phyloP scores from a whole-genome alignment of 2,113 vertebrate species.

The Myrmophylax atrothorax region DNA sequence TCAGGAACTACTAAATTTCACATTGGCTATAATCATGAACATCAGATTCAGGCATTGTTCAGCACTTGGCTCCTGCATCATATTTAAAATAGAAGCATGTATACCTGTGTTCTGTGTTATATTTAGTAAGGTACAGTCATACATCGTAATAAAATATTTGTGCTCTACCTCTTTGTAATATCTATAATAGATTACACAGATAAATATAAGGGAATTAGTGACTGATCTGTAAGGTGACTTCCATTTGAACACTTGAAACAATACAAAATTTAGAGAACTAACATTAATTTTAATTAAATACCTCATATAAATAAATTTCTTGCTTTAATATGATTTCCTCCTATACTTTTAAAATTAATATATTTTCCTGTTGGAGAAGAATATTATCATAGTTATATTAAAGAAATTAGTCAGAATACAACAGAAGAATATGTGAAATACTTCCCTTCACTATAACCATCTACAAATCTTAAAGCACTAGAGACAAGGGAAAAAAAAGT shows the following conservation, averaged over 20 bases:
- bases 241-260: background rate
- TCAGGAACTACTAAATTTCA: background rate
- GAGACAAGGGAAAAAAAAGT: background rate
- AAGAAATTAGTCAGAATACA: background rate
- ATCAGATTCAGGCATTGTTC: background rate
- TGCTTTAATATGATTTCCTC: background rate
- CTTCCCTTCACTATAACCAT: background rate
- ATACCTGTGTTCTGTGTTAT: background rate
- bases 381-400: background rate
- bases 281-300: background rate
- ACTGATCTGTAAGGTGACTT: background rate
- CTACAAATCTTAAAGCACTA: background rate
- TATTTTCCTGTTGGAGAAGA: background rate
- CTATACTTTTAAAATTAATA: rapidly evolving
- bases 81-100: background rate
- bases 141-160: background rate
- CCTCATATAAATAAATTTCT: background rate
- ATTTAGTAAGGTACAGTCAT: background rate
- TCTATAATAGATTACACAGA: background rate
- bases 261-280: background rate
- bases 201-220: background rate
- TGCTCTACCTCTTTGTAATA: background rate
- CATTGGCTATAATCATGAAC: background rate
- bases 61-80: background rate
- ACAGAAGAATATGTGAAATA: background rate